Percentiles rank a stretch among this genome's conserved stretches.
These are phyloP conservation scores for Pseudococcus jackbeardsleyi DNA, from an alignment of 2,888 invertebrate species.

Conservation along the genomic window DNA sequence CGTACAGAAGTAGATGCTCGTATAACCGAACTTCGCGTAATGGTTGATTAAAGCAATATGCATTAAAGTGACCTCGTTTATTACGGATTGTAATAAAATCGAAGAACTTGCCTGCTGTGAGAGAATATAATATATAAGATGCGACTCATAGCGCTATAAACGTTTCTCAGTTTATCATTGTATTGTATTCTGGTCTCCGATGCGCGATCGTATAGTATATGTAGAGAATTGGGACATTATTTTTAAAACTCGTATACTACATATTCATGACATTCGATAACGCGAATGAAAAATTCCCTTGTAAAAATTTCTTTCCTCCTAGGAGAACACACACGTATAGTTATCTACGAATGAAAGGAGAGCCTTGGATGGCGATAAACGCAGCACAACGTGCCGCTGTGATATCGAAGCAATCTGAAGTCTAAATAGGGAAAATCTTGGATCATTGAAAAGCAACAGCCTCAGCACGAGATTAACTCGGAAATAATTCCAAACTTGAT, in stretches of 20 bases:
- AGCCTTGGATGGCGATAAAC: not conserved
- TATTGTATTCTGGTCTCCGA: not conserved
- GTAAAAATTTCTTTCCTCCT: not conserved
- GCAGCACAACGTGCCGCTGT: constrained; percentile 2
- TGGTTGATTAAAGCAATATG: constrained; percentile 16
- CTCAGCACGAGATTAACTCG: not conserved
- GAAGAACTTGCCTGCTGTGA: constrained; percentile 38
- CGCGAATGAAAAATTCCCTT: constrained; percentile 4
- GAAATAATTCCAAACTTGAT: not conserved
- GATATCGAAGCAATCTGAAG: not conserved
- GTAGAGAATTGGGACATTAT: not conserved
- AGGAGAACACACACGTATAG: not conserved
- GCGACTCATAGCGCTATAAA: constrained; percentile 17
- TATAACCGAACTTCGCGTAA: not conserved
- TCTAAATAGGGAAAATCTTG: not conserved
- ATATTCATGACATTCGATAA: not conserved
- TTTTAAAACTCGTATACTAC: not conserved
- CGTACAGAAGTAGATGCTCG: not conserved
- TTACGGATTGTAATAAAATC: constrained; percentile 41
- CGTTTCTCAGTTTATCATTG: constrained; percentile 35
- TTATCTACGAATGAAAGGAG: not conserved
- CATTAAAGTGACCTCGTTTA: constrained; percentile 44
- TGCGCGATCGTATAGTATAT: not conserved
- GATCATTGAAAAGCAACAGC: not conserved
- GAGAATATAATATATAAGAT: constrained; percentile 17